Conservation (phyloP, 2,797 vertebrate genomes). For the Hoplostethus mediterraneus region DNA sequence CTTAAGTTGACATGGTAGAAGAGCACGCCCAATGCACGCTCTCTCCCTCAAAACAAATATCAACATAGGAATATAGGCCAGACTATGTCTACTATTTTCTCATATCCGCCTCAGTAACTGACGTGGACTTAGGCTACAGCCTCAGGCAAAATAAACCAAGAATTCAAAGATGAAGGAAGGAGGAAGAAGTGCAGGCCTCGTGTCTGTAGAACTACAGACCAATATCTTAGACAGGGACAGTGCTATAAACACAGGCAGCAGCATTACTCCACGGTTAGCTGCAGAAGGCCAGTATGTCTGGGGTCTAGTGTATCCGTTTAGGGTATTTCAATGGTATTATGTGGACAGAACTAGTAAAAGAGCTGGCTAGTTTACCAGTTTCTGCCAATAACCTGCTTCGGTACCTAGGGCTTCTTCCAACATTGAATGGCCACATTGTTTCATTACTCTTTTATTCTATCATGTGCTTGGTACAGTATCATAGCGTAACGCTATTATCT, state of each 20-base stretch:
- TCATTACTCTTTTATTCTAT: slow-evolving; percentile 9
- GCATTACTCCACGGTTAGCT: background rate
- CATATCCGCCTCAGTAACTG: slow-evolving; percentile 67
- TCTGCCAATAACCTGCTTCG: background rate
- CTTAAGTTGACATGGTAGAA: slow-evolving; percentile 45
- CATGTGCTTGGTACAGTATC: slow-evolving; percentile 3
- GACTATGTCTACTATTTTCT: slow-evolving; percentile 58
- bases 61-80: slow-evolving; percentile 64
- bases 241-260: slow-evolving; percentile 2
- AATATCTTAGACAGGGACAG: background rate
- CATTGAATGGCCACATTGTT: background rate
- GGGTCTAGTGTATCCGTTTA: background rate
- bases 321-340: background rate
- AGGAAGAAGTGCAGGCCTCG: slow-evolving; percentile 22
- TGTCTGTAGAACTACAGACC: slow-evolving; percentile 5
- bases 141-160: slow-evolving; percentile 60
- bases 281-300: background rate
- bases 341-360: background rate
- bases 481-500: slow-evolving; percentile 15
- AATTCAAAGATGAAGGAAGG: slow-evolving; percentile 32
- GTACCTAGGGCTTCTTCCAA: background rate
- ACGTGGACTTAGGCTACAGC: slow-evolving; percentile 51
- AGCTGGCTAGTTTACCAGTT: background rate
- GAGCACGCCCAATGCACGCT: slow-evolving; percentile 60
- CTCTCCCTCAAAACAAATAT: slow-evolving; percentile 75